Conservation (phyloP, 2,113 vertebrate genomes). For the Colossoma macropomum region DNA sequence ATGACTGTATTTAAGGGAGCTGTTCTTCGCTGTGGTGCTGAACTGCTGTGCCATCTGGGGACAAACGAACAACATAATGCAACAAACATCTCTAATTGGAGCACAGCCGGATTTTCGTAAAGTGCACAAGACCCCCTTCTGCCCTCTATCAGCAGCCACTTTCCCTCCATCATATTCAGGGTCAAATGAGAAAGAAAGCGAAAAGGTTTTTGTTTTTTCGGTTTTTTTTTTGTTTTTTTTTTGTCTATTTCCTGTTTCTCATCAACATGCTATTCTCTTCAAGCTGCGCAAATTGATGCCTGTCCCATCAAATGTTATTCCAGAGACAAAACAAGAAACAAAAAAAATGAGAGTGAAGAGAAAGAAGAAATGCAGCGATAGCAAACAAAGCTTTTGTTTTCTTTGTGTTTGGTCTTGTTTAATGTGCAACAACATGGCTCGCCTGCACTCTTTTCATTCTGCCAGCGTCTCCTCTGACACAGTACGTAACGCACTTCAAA, state of each 20-base stretch:
- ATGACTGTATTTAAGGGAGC: neutral
- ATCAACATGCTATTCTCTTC: slow-evolving; percentile 8
- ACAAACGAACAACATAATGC: slow-evolving; percentile 26
- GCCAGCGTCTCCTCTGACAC: slow-evolving; percentile 54
- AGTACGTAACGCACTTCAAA: slow-evolving; percentile 66
- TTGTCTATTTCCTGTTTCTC: neutral
- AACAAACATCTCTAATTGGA: slow-evolving; percentile 50
- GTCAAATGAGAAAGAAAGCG: neutral
- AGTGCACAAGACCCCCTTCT: neutral
- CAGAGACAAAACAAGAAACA: neutral
- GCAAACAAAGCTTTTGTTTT: slow-evolving; percentile 54
- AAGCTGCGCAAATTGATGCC: slow-evolving; percentile 31
- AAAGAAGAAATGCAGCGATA: slow-evolving; percentile 19
- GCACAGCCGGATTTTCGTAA: neutral
- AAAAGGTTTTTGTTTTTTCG: neutral
- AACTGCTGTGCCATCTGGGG: neutral
- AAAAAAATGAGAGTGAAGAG: slow-evolving; percentile 22
- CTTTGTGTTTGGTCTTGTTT: slow-evolving; percentile 57
- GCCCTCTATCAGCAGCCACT: neutral
- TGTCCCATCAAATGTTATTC: slow-evolving; percentile 30
- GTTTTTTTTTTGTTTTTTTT: too few relatives aligned
- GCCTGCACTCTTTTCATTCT: slow-evolving; percentile 62
- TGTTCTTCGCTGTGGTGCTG: neutral
- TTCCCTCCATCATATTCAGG: slow-evolving; percentile 19
- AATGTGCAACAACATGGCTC: slow-evolving; percentile 61